These are phyloP conservation scores for Leptopilina drosophilae DNA, from an alignment of 2,888 invertebrate species.

Conservation along the genomic window DNA sequence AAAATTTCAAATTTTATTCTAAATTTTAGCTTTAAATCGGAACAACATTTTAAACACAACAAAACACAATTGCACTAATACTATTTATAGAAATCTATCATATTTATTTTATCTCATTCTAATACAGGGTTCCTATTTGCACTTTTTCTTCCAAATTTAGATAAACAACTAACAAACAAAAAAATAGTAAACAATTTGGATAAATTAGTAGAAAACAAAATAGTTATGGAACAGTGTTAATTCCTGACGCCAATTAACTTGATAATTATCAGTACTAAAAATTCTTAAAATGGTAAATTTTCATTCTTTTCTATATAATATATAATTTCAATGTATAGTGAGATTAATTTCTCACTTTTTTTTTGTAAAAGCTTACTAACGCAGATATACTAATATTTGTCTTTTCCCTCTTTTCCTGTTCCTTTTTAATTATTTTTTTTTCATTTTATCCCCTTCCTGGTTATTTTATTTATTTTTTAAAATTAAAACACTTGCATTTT, in stretches of 20 bases:
- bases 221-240: constrained; percentile 71
- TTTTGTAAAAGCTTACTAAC: constrained; percentile 56
- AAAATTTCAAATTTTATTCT: not conserved
- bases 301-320: constrained; percentile 45
- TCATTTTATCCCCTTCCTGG: constrained; percentile 49
- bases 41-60: constrained; percentile 40
- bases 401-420: constrained; percentile 54
- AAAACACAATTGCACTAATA: constrained; percentile 44
- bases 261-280: constrained; percentile 12
- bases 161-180: not conserved
- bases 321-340: constrained; percentile 51
- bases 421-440: constrained; percentile 58
- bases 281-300: constrained; percentile 9
- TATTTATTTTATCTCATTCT: constrained; percentile 28
- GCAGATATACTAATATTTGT: constrained; percentile 61
- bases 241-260: constrained; percentile 66
- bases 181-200: constrained; percentile 31
- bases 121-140: constrained; percentile 2
- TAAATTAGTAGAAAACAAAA: constrained; percentile 44
- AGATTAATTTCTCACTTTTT: not conserved
- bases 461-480: constrained; percentile 35
- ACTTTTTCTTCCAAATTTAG: not conserved
- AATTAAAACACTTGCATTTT: not conserved
- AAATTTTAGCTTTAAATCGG: not conserved
- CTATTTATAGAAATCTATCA: constrained; percentile 18